Evolutionary conservation across 1,140 invertebrate genomes (phyloP).

Genomic region (Megathymus violae): DNA sequence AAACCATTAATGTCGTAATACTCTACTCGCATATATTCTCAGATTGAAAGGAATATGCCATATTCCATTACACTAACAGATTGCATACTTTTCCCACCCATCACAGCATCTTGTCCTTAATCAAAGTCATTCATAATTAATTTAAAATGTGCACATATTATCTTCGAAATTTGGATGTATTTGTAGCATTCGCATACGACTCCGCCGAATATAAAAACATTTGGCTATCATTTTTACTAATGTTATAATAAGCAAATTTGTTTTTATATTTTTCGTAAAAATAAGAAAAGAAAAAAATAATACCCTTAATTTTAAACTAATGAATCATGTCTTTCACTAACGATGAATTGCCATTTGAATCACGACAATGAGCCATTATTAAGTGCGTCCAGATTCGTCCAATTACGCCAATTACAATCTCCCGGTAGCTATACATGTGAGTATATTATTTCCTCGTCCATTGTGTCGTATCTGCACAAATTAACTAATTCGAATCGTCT

Average conservation of each 20-base stretch:
- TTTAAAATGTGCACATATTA: no score
- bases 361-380: constrained; percentile 80
- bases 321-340: constrained; percentile 78
- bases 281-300: no score
- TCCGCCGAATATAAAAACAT: no score
- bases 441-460: constrained; percentile 79
- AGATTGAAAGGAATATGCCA: no score
- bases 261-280: constrained; percentile 22
- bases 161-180: background rate
- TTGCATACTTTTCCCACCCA: no score
- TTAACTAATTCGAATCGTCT: constrained; percentile 77
- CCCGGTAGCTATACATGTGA: constrained; percentile 63
- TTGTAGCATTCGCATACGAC: no score
- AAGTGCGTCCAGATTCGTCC: constrained; percentile 81
- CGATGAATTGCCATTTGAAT: constrained; percentile 80
- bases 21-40: no score
- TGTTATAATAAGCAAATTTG: background rate
- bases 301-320: constrained; percentile 54
- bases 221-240: no score
- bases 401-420: constrained; percentile 82
- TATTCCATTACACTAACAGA: no score
- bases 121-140: no score
- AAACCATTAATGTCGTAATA: no score
- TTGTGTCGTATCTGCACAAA: constrained; percentile 81
- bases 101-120: no score